phyloP scores from a whole-genome alignment of 2,888 invertebrate genomes.

The Phorcus lineatus region DNA sequence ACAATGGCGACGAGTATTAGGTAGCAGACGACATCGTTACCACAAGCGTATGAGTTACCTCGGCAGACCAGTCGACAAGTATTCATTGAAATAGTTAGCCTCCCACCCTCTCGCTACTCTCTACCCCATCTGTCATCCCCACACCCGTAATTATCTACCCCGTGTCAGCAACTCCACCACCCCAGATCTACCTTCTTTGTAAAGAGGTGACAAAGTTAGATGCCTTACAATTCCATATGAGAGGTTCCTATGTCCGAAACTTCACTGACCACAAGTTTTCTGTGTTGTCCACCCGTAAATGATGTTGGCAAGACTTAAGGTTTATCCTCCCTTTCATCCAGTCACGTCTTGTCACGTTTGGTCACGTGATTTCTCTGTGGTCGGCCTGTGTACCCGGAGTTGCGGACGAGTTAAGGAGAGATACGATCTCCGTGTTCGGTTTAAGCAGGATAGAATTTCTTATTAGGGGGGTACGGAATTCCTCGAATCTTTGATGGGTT shows the following conservation, averaged over 20 bases:
- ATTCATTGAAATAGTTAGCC: too few relatives aligned
- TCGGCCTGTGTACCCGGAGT: background rate
- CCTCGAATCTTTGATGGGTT: constrained; percentile 14
- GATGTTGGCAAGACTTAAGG: background rate
- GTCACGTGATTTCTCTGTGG: background rate
- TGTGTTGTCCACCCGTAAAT: background rate
- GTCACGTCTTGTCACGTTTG: constrained; percentile 1
- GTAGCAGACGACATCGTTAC: too few relatives aligned
- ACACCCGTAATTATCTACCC: constrained; percentile 11
- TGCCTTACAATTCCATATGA: background rate
- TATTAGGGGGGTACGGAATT: constrained; percentile 18
- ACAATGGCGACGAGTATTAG: too few relatives aligned
- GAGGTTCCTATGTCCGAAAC: background rate
- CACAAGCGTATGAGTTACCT: too few relatives aligned
- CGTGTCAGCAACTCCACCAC: background rate
- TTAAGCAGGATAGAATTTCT: constrained; percentile 17
- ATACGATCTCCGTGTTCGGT: background rate
- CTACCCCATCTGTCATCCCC: background rate
- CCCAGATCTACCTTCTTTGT: background rate
- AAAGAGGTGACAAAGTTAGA: background rate
- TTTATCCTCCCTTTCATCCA: background rate
- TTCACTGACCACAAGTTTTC: background rate
- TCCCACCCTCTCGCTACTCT: too few relatives aligned
- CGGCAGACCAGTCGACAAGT: too few relatives aligned
- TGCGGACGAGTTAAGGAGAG: background rate